phyloP scores from a whole-genome alignment of 2,888 invertebrate species.

The Sycophila texana region DNA sequence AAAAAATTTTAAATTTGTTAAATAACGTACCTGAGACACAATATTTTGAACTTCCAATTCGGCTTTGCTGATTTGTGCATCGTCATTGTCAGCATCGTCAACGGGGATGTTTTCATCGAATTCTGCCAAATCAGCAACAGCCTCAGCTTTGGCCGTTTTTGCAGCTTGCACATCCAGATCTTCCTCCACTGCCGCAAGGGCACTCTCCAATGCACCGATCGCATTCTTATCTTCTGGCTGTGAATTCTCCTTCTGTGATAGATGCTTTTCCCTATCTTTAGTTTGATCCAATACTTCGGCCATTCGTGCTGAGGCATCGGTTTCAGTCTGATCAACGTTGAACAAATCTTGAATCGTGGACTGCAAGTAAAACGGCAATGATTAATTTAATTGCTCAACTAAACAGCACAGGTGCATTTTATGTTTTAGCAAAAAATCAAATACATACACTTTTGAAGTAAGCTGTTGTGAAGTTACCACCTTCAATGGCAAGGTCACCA shows the following conservation, averaged over 20 bases:
- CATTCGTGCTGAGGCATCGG: constrained; percentile 79
- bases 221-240: constrained; percentile 79
- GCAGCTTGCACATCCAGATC: constrained; percentile 96
- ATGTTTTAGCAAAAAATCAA: background rate
- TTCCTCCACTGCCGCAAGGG: constrained; percentile 94
- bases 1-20: background rate
- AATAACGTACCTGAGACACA: constrained; percentile 81
- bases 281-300: constrained; percentile 79
- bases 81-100: constrained; percentile 80
- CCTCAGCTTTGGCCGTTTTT: constrained; percentile 91
- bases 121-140: constrained; percentile 92
- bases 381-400: constrained; percentile 24
- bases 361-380: constrained; percentile 73
- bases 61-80: constrained; percentile 82
- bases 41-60: constrained; percentile 84
- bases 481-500: constrained; percentile 98
- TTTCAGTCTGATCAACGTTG: constrained; percentile 83
- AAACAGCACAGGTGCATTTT: constrained; percentile 15
- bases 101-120: constrained; percentile 96
- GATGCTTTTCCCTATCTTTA: constrained; percentile 73
- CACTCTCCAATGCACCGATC: constrained; percentile 84
- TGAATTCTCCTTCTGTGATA: constrained; percentile 68
- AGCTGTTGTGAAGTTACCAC: constrained; percentile 98
- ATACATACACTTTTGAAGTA: constrained; percentile 89
- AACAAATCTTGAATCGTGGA: constrained; percentile 96